Conservation (phyloP, 2,113 vertebrate species). For the Lanius collurio region DNA sequence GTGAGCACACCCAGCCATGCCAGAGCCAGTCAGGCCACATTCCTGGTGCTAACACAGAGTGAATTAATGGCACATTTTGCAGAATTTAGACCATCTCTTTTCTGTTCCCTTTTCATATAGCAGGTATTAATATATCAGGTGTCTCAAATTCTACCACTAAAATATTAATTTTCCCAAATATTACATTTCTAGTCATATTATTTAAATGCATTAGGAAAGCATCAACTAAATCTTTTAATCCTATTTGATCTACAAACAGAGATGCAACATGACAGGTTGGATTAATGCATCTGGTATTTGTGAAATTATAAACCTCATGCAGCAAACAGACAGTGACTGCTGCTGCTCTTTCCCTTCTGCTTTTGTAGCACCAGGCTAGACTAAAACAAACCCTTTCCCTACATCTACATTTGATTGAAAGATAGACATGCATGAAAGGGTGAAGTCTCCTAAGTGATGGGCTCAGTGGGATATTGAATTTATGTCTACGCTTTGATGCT, state of each 20-base stretch:
- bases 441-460: conserved; percentile 44
- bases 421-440: conserved; percentile 19
- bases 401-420: conserved; percentile 51
- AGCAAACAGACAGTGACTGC: conserved; percentile 47
- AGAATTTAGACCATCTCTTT: not conserved
- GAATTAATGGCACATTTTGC: not conserved
- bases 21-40: not conserved
- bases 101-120: not conserved
- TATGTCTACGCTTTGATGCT: conserved; percentile 49
- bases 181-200: conserved; percentile 44
- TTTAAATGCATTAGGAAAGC: conserved; percentile 64
- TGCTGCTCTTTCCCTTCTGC: not conserved
- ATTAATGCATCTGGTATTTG: conserved; percentile 67
- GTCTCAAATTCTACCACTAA: not conserved
- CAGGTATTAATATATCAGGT: not conserved
- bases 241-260: conserved; percentile 61
- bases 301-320: conserved; percentile 53
- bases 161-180: conserved; percentile 33
- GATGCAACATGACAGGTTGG: conserved; percentile 53
- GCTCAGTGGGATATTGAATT: conserved; percentile 66
- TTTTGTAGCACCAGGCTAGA: conserved; percentile 26
- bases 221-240: conserved; percentile 58
- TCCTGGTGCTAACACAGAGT: not conserved
- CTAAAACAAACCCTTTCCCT: conserved; percentile 26
- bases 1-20: not conserved